Evolutionary conservation across 1,140 invertebrate genomes (phyloP).

Genomic region (Phymorhynchus buccinoides): DNA sequence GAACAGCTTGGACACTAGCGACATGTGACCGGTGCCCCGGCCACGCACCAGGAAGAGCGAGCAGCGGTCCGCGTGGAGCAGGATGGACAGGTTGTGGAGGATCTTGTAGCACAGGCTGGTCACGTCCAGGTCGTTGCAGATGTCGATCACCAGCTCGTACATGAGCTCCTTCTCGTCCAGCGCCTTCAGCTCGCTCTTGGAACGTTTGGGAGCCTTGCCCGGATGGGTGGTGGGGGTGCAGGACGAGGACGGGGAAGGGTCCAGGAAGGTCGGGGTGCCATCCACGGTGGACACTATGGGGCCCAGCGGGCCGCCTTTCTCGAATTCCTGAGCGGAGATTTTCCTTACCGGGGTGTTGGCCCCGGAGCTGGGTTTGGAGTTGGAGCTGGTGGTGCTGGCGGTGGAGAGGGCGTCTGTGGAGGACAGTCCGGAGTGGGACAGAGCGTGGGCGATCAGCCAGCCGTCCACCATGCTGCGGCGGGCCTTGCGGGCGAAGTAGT

Average conservation of each 20-base stretch:
- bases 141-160: slow-evolving; percentile 96
- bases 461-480: slow-evolving; percentile 91
- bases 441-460: slow-evolving; percentile 83
- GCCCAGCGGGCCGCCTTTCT: slow-evolving; percentile 89
- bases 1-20: slow-evolving; percentile 92
- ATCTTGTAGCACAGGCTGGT: slow-evolving; percentile 95
- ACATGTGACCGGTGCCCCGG: slow-evolving; percentile 71
- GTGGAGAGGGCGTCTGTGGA: slow-evolving; percentile 72
- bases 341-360: slow-evolving; percentile 86
- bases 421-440: slow-evolving; percentile 80
- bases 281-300: slow-evolving; percentile 91
- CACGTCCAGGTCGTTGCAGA: slow-evolving; percentile 95
- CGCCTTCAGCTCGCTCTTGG: slow-evolving; percentile 85
- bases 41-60: slow-evolving; percentile 93
- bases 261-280: slow-evolving; percentile 89
- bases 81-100: slow-evolving; percentile 92
- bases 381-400: slow-evolving; percentile 61
- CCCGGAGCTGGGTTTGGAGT: slow-evolving; percentile 70
- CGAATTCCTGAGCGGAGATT: slow-evolving; percentile 96
- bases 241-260: slow-evolving; percentile 64
- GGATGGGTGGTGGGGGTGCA: slow-evolving; percentile 45
- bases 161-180: slow-evolving; percentile 95
- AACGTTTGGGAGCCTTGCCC: slow-evolving; percentile 53
- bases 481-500: slow-evolving; percentile 95
- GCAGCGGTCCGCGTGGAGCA: slow-evolving; percentile 92